Evolutionary conservation across 2,797 vertebrate species (phyloP), one percentile per base, ranked within the genome.

Genomic region (Enteromius mattozi): DNA sequence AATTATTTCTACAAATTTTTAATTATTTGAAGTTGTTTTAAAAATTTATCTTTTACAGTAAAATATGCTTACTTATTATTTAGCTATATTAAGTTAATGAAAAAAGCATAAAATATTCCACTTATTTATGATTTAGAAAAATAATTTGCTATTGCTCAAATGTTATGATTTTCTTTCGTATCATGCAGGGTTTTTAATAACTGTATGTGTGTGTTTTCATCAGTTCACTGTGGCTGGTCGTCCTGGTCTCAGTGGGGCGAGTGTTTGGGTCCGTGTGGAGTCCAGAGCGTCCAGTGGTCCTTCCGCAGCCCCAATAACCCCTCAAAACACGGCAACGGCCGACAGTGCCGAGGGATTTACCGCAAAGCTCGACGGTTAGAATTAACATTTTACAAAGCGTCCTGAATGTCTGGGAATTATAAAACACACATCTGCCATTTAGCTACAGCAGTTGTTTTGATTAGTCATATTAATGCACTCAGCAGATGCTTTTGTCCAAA

Each of bases 231-330:
- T 35, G 96, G 96, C 47, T 99, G 97, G 97, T 98, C 97, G 0
- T 85, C 95, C 0, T 99, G 98, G 98, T 97, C 97, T 0, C 91
- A 94, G 0, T 99, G 97, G 97, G 97, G 96, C 0, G 94, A 97
- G 45, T 99, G 97, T 88, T 90, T 97, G 87, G 97, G 97, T 0
- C 94, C 96, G 0, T 98, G 97, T 33, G 96, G 96, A 0, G 94
- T 96, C 59, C 95, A 96, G 90, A 97, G 97, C 63, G 93, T 99
- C 47, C 97, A 98, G 92, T 98, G 98, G 98, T 96, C 97, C 0
- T 98, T 99, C 88, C 95, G 96, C 56, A 98, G 97, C 88, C 97
- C 97, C n/a, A 96, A 95, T 88, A 97, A 96, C 88, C 97, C 97
- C 16, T 89, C 80, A 63, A 94, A 92, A 27, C 90, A 94, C 0